phyloP scores from a whole-genome alignment of 2,797 vertebrate genomes.

The Salarias fasciatus region DNA sequence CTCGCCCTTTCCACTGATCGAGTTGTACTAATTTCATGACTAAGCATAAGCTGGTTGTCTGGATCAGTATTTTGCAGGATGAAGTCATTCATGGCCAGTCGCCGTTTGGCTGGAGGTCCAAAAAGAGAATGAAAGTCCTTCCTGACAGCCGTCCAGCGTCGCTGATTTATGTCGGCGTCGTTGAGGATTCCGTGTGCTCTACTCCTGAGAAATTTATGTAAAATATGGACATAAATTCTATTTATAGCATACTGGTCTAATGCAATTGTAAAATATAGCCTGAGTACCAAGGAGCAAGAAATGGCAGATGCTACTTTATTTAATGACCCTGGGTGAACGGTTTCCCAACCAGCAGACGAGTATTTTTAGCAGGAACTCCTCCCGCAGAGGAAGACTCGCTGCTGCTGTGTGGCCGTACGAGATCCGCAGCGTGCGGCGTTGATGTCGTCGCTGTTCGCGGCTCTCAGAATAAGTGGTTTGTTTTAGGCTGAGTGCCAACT shows the following conservation, averaged over 20 bases:
- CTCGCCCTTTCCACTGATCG: too few relatives aligned
- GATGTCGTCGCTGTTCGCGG: not conserved
- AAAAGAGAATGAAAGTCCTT: too few relatives aligned
- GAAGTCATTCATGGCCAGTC: too few relatives aligned
- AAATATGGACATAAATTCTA: not conserved
- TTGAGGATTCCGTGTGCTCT: not conserved
- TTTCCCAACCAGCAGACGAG: not conserved
- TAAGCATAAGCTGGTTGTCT: too few relatives aligned
- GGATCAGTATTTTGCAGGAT: too few relatives aligned
- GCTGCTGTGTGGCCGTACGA: not conserved
- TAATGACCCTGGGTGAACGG: not conserved
- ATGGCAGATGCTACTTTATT: not conserved
- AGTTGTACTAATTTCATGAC: too few relatives aligned
- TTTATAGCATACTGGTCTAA: not conserved
- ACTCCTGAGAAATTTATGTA: not conserved
- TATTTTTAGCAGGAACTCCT: not conserved
- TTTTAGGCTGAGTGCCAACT: conserved; percentile 6
- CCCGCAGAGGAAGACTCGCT: not conserved
- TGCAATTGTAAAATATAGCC: not conserved
- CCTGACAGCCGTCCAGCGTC: not conserved
- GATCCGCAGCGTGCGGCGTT: not conserved
- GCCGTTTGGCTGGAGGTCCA: too few relatives aligned
- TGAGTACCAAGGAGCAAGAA: not conserved
- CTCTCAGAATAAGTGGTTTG: not conserved
- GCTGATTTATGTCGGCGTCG: not conserved